Evolutionary conservation across 2,888 invertebrate species (phyloP).

Genomic region (Latrodectus hesperus): DNA sequence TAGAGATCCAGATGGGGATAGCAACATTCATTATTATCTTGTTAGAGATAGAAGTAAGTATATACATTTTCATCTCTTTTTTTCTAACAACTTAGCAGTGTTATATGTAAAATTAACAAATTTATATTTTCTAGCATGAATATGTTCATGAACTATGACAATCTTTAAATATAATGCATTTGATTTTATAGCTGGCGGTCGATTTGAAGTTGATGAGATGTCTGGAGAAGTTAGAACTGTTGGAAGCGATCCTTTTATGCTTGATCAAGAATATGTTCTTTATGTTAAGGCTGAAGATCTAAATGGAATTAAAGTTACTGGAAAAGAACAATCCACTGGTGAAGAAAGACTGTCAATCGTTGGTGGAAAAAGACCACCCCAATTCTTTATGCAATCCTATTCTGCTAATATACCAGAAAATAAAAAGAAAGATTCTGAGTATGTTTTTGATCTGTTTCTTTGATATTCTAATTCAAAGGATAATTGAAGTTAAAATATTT

Average conservation of each 20-base stretch:
- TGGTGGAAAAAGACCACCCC: constrained; percentile 96
- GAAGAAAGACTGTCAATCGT: constrained; percentile 94
- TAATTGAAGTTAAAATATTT: not conserved
- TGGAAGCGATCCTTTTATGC: constrained; percentile 91
- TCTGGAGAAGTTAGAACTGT: constrained; percentile 93
- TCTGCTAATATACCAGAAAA: constrained; percentile 97
- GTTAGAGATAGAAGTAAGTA: constrained; percentile 86
- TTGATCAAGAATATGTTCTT: constrained; percentile 95
- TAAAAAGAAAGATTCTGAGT: constrained; percentile 97
- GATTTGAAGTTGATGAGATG: constrained; percentile 90
- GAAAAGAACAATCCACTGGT: constrained; percentile 90
- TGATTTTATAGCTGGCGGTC: constrained; percentile 78
- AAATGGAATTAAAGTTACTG: constrained; percentile 92
- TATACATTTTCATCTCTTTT: not conserved
- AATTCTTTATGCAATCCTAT: constrained; percentile 96
- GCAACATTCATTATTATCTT: constrained; percentile 95
- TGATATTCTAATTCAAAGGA: not conserved
- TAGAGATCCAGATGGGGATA: constrained; percentile 95
- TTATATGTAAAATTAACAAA: no score
- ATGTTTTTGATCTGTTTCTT: constrained; percentile 73
- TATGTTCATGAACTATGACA: no score
- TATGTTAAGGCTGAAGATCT: constrained; percentile 97
- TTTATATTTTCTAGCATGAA: no score
- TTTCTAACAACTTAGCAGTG: not conserved
- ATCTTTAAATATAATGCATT: not conserved